Evolutionary conservation across 2,888 invertebrate genomes (phyloP), one percentile per base, ranked within the genome.

Genomic region (Athripsodes cinereus): DNA sequence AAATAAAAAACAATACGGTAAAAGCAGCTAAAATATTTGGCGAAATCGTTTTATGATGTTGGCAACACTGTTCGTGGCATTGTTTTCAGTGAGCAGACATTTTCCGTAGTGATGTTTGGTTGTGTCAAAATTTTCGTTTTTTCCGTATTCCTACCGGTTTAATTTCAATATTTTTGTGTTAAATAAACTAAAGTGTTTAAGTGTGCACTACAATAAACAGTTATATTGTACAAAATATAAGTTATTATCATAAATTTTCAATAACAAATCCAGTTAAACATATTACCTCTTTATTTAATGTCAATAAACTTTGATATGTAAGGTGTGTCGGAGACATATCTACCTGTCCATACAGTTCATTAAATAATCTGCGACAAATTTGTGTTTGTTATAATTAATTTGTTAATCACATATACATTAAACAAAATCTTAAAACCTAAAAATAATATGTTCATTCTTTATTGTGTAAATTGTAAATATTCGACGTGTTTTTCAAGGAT

Each of bases 291-390:
- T 31, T 58, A 49, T 55, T 56, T 54, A 54, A 60, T 60, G 60
- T 60, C 60, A 60, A 60, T 60, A 60, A 60, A 60, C 60, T 60
- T 57, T 60, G 51, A 60, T n/a, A n/a, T 56, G 60, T 60, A 60
- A 60, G 60, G 60, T 60, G 60, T 60, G 60, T 57, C 60, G 34
- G n/a, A 53, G 57, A 60, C 57, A 56, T 60, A 54, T 60, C 56
- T 55, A 50, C 55, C 52, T 55, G 55, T 59, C 56, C 55, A 59
- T 55, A 52, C 53, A n/a, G n/a, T n/a, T n/a, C n/a, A n/a, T n/a
- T n/a, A n/a, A n/a, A n/a, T n/a, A n/a, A n/a, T n/a, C n/a, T n/a
- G n/a, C n/a, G n/a, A n/a, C n/a, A n/a, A n/a, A n/a, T n/a, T n/a
- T n/a, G n/a, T n/a, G n/a, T n/a, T n/a, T n/a, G n/a, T n/a, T n/a